Evolutionary conservation across 1,140 invertebrate species (phyloP), one percentile per base, ranked within the genome.

Genomic region (Zaprionus davidi): DNA sequence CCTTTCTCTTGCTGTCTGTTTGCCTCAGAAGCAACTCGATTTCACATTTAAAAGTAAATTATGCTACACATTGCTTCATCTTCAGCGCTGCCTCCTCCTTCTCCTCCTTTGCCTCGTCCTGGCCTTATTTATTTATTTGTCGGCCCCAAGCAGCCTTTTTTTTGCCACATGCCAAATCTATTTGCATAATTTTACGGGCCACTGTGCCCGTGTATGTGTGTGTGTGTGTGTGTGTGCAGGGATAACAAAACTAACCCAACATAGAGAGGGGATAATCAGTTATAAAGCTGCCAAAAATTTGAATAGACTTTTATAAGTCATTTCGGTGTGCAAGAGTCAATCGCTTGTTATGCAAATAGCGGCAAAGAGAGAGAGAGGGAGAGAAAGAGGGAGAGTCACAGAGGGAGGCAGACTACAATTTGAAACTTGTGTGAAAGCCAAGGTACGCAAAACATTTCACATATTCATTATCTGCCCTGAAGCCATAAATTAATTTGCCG

Each of bases 21-120:
- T 84, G 80, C 83, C 87, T 77, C 68, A 38, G 49, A 28, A 38
- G 58, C 60, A 17, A 57, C 55, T 87, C 77, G 78, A 62, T 87
- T 87, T 87, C 84, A 73, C 81, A 87, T 87, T 87, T 88, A 87
- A 88, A 87, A 88, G 84, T 88, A 73, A 88, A 87, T 87, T 87
- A 88, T 88, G 62, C 70, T 44, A 62, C 36, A 49, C 44, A 53
- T 69, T 68, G 49, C 62, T 66, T 72, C 70, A 84, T 46, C 41
- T 55, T 53, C 55, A n/a, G 53, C 34, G 5, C 26, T 15, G 9
- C 53, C 34, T 58, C 36, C 15, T 7, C n/a, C 36, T 36, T 3
- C 4, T 13, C 34, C 5, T 38, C 36, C 13, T 13, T 13, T 13
- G 12, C 34, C 34, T 36, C 41, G n/a, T 46, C 3, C 41, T 17